Conservation (phyloP, 1,140 invertebrate genomes). For the Cylas formicarius region DNA sequence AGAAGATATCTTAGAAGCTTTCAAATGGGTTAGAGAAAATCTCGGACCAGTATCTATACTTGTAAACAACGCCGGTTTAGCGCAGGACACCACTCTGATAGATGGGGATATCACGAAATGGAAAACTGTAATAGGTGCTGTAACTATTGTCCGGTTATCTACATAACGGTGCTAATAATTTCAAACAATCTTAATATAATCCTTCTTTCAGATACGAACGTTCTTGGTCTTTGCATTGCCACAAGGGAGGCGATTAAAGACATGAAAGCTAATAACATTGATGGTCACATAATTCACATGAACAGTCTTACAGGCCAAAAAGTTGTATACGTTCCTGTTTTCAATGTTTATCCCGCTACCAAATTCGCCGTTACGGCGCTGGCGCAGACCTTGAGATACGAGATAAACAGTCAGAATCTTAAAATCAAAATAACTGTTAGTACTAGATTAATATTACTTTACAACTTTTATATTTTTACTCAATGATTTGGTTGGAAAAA, state of each 20-base stretch:
- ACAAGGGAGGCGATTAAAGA: too few species aligned
- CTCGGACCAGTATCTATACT: constrained; percentile 61
- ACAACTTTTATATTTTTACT: constrained; percentile 13
- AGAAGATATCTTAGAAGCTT: constrained; percentile 55
- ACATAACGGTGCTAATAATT: constrained; percentile 50
- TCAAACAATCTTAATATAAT: constrained; percentile 61
- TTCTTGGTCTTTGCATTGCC: too few species aligned
- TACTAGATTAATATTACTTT: too few species aligned
- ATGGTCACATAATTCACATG: too few species aligned
- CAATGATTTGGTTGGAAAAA: constrained; percentile 17
- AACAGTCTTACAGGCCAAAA: constrained; percentile 46
- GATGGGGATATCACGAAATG: too few species aligned
- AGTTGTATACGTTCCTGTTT: constrained; percentile 28
- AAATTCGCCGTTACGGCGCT: too few species aligned
- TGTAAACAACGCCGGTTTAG: constrained; percentile 63
- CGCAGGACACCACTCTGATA: constrained; percentile 24
- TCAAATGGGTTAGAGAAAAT: constrained; percentile 52
- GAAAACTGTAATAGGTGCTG: too few species aligned
- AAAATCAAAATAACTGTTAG: too few species aligned
- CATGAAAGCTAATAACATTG: too few species aligned
- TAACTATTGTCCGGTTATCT: constrained; percentile 48
- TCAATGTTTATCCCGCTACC: constrained; percentile 52
- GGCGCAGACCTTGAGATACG: constrained; percentile 49
- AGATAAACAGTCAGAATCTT: too few species aligned
- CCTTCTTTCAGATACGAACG: too few species aligned